Conservation (phyloP, 2,797 vertebrate species). For the Ctenochaetus hawaiiensis region DNA sequence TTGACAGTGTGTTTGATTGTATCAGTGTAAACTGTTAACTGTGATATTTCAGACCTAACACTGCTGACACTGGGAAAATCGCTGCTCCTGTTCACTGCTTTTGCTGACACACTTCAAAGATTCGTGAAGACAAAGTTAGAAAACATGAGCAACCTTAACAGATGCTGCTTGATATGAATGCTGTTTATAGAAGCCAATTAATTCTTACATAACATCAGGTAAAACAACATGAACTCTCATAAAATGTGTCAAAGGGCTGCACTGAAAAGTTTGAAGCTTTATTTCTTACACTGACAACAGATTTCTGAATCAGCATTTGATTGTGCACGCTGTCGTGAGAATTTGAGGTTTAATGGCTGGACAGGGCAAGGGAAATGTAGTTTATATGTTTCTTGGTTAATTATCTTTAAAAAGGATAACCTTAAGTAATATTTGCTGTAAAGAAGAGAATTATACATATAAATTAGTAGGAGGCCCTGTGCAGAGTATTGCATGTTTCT, state of each 20-base stretch:
- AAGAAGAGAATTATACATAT: neutral
- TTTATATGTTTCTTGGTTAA: neutral
- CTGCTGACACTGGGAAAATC: neutral
- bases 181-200: conserved; percentile 41
- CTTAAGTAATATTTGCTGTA: neutral
- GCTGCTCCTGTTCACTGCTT: neutral
- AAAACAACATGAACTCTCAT: conserved; percentile 29
- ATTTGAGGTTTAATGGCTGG: too few species aligned
- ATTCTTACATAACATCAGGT: conserved; percentile 37
- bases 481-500: neutral
- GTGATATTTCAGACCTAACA: neutral
- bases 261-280: too few species aligned
- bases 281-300: too few species aligned
- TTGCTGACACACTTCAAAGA: conserved; percentile 1
- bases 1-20: neutral
- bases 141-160: conserved; percentile 22
- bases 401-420: neutral
- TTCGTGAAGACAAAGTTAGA: conserved; percentile 18
- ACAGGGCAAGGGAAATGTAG: neutral
- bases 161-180: conserved; percentile 44
- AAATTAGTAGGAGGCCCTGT: neutral
- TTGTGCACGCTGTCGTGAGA: too few species aligned
- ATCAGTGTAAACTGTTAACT: neutral
- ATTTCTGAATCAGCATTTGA: too few species aligned
- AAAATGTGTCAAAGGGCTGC: too few species aligned